Evolutionary conservation across 2,888 invertebrate genomes (phyloP), one percentile per base, ranked within the genome.

Genomic region (Zygogramma bicolorata): DNA sequence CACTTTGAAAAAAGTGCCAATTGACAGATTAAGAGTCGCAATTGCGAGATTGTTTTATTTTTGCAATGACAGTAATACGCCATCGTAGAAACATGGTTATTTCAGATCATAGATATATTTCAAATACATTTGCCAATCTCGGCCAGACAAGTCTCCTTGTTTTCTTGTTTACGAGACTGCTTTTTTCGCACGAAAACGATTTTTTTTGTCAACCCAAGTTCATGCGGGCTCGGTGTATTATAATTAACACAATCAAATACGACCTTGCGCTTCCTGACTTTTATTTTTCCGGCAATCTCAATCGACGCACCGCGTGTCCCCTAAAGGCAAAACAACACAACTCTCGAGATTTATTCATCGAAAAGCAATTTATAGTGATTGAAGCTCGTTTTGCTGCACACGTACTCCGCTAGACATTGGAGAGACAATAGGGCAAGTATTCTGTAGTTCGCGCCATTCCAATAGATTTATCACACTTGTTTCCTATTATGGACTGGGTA

Each of bases 321-420:
- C 25, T 22, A n/a, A 25, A 53, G 53, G 53, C 27, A 27, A n/a
- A 53, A 53, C 53, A 53, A 53, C 53, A 27, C n/a, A 25, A 27
- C 4, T 10, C 25, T n/a, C 53, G 13, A 27, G 25, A 25, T 53
- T 53, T 27, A 53, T 53, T 22, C 53, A 53, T 53, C n/a, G 53
- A 25, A 53, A 75, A 73, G 66, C 62, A 68, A 75, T 73, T 73
- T 73, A 73, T 73, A 61, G 75, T 71, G 71, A 74, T 73, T 75
- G 62, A 70, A 20, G 49, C 49, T 75, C 63, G 70, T 72, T 68
- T 63, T 46, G 46, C 29, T 15, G n/a, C 15, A 38, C 25, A 62
- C 42, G 40, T 42, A 62, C 40, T 49, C 29, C 63, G 31, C 63
- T 49, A 63, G 63, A 63, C 63, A 49, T 27, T 63, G 63, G 29